These are phyloP conservation scores for Habroteleia sp. DNA, from an alignment of 2,888 invertebrate genomes.

Conservation along the genomic window DNA sequence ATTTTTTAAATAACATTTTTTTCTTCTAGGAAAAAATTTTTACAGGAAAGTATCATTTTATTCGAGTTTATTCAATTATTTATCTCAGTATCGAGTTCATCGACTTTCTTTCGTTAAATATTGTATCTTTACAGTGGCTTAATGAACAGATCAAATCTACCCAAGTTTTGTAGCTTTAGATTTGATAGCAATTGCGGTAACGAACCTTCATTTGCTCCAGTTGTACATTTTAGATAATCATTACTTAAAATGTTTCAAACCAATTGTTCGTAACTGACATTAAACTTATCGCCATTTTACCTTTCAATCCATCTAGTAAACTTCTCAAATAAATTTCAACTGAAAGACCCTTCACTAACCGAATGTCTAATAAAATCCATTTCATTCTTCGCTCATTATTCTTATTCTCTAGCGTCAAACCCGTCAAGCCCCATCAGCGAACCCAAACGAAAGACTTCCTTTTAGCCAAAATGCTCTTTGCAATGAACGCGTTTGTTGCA, in stretches of 20 bases:
- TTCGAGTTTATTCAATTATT: too few species aligned
- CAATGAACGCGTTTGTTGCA: slow-evolving; percentile 28
- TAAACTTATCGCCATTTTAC: slow-evolving; percentile 3
- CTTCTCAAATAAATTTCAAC: not conserved
- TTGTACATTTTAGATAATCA: slow-evolving; percentile 29
- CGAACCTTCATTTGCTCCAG: slow-evolving; percentile 5
- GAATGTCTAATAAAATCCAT: not conserved
- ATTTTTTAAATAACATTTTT: too few species aligned
- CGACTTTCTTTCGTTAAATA: too few species aligned
- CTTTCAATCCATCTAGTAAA: not conserved
- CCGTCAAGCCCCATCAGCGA: slow-evolving; percentile 2
- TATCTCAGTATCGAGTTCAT: too few species aligned
- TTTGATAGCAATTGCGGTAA: slow-evolving; percentile 9
- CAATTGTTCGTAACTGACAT: slow-evolving; percentile 21
- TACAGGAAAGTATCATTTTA: too few species aligned
- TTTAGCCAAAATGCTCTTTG: not conserved
- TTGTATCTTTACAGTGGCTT: too few species aligned
- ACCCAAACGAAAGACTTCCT: slow-evolving; percentile 11
- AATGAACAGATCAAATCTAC: too few species aligned
- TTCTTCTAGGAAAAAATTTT: too few species aligned
- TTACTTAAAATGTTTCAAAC: slow-evolving; percentile 13
- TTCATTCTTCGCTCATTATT: slow-evolving; percentile 2
- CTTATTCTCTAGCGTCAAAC: slow-evolving; percentile 8
- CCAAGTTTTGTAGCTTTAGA: too few species aligned
- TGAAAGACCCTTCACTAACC: not conserved